Base-by-base conservation (phyloP, 2,797 vertebrate species). In the Tiaroga cobitis region DNA sequence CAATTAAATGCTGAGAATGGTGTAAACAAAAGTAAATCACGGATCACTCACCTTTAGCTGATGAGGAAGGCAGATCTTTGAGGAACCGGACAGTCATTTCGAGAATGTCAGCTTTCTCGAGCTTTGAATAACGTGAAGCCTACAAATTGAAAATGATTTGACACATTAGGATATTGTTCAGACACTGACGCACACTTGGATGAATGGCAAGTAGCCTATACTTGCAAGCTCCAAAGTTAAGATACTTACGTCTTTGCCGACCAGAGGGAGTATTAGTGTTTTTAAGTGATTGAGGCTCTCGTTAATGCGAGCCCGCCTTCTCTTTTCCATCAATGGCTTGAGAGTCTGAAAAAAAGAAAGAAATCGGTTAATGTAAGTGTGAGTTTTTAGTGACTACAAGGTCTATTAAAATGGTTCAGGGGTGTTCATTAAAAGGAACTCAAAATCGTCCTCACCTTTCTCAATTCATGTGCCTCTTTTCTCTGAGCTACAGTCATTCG, bases 31-130 rank as follows among this genome's bases (percentile, higher is more conserved):
- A 4, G 11, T 51, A 11, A 4, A 24, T 16, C 46, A 46, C 43
- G 39, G 2, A 26, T 32, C 34, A 91, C 93, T 93, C 90, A 97
- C 96, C 87, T 91, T 95, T 92, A 72, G 34, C 87, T 7, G 92
- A 92, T 5, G 86, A 67, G 19, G 91, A 91, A 2, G 86, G 95
- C 49, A 96, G 92, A 46, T 96, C 96, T 91, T 93, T 92, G 49
- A 98, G 96, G 90, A 97, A 97, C 61, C 95, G 93, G 16, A 97
- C 96, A 0, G 97, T 97, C 97, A 97, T 97, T 90, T 98, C 97
- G 82, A 97, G 94, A 88, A 97, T 95, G 78, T 97, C 97, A 0
- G 97, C 97, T 91, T 98, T 97, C 92, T 98, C 97, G 81, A 97
- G 92, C 73, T 97, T 97, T 46, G 96, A 97, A 90, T 94, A 96